Base-by-base conservation (phyloP, 2,888 invertebrate genomes). In the Sisyra terminalis region DNA sequence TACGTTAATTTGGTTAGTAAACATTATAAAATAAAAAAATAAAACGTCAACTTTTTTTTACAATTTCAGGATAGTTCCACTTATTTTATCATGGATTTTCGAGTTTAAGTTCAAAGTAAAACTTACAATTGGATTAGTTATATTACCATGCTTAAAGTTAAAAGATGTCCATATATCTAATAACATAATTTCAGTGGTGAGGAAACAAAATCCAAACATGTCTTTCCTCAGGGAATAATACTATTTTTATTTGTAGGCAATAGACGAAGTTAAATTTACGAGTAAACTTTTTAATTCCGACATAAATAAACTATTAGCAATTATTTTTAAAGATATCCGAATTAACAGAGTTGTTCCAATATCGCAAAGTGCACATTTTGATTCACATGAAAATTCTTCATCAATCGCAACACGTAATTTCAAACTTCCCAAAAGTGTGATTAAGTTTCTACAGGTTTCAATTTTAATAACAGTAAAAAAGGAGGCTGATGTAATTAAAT, bases 211-310 rank as follows among this genome's bases (percentile, higher is more conserved):
- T 36, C 16, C 1, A 17, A 37, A 37, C 4, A 18, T 40, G 39
- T 30, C 36, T 14, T 44, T 39, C 29, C 9, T 17, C 17, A 11
- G n/a, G 8, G 10, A 17, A 17, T 43, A 24, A 18, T 41, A 24
- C 29, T 15, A 42, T 42, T 18, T 29, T 48, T 50, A 50, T 45
- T 64, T 64, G 17, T 58, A 89, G 88, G 80, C 86, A 61, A 79
- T 89, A 46, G 81, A 87, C 54, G 84, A 87, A 59, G 73, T 89
- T 50, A 79, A 85, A 48, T 72, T 89, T 49, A 76, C 83, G 43
- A 89, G 88, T 57, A 89, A 87, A 62, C 79, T 87, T 56, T 76
- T 89, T 50, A 89, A 86, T 58, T 86, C 87, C 2, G 88, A 88
- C 51, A 81, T 88, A 42, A 85, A 84, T 15, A 89, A 89, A 59